Percentiles rank a stretch among this genome's conserved stretches.
Conservation (phyloP, 2,888 invertebrate genomes). For the Alloscopus bannaensis region DNA sequence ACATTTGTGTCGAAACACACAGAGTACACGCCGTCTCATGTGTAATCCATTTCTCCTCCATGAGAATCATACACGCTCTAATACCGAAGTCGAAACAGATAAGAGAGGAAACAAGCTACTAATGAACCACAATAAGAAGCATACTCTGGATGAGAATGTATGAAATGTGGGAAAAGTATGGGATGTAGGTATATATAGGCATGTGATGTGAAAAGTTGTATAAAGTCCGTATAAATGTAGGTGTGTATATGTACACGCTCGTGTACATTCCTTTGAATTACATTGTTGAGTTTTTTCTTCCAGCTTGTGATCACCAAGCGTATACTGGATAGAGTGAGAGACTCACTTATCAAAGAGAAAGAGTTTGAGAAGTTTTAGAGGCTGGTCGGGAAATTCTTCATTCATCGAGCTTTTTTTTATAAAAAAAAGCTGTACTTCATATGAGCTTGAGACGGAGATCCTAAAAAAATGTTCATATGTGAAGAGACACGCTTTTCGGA, state of each 20-base stretch:
- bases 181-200: conserved; percentile 4
- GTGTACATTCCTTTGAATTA: too few relatives aligned
- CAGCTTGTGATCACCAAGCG: too few relatives aligned
- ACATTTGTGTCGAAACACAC: not conserved
- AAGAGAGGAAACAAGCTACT: not conserved
- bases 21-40: not conserved
- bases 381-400: conserved; percentile 49
- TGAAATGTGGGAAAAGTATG: conserved; percentile 16
- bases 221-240: not conserved
- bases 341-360: too few relatives aligned
- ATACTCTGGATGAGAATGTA: conserved; percentile 27
- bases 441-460: too few relatives aligned
- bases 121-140: not conserved
- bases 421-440: not conserved
- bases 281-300: too few relatives aligned
- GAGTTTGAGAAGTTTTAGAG: too few relatives aligned
- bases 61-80: too few relatives aligned
- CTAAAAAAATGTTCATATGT: too few relatives aligned
- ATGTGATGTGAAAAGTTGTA: not conserved
- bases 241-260: not conserved
- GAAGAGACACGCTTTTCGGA: not conserved
- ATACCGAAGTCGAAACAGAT: too few relatives aligned
- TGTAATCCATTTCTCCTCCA: not conserved
- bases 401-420: conserved; percentile 27
- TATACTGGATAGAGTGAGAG: too few relatives aligned